Evolutionary conservation across 1,140 invertebrate genomes (phyloP).

Genomic region (Magallana angulata): DNA sequence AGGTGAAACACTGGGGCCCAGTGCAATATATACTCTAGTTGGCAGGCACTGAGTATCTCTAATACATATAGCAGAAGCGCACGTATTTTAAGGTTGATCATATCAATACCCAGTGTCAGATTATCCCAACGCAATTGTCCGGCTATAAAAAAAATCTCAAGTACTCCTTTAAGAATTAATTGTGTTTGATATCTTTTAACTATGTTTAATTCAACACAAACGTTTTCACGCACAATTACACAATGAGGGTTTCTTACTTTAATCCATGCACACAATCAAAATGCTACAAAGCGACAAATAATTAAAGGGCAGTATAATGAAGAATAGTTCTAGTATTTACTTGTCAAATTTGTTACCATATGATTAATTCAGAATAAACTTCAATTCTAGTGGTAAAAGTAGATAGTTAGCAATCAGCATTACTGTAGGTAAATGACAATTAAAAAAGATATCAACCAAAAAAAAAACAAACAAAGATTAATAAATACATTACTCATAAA

Average conservation of each 20-base stretch:
- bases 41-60: too few relatives aligned
- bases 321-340: too few relatives aligned
- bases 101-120: not conserved
- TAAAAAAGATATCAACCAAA: too few relatives aligned
- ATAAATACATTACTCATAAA: too few relatives aligned
- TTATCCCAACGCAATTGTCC: conserved; percentile 5
- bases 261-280: not conserved
- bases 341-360: too few relatives aligned
- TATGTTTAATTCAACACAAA: conserved; percentile 7
- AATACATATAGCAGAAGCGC: too few relatives aligned
- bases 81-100: not conserved
- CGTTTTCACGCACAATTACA: conserved; percentile 23
- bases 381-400: too few relatives aligned
- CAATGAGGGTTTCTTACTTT: not conserved
- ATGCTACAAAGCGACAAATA: not conserved
- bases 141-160: not conserved
- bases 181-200: conserved; percentile 5
- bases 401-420: too few relatives aligned
- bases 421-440: too few relatives aligned
- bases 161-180: not conserved
- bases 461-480: too few relatives aligned
- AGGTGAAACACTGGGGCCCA: not conserved
- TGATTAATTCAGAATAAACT: too few relatives aligned
- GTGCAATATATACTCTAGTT: too few relatives aligned
- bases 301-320: not conserved